These are phyloP conservation scores for Eupithecia centaureata DNA, from an alignment of 2,888 invertebrate genomes.

Conservation along the genomic window DNA sequence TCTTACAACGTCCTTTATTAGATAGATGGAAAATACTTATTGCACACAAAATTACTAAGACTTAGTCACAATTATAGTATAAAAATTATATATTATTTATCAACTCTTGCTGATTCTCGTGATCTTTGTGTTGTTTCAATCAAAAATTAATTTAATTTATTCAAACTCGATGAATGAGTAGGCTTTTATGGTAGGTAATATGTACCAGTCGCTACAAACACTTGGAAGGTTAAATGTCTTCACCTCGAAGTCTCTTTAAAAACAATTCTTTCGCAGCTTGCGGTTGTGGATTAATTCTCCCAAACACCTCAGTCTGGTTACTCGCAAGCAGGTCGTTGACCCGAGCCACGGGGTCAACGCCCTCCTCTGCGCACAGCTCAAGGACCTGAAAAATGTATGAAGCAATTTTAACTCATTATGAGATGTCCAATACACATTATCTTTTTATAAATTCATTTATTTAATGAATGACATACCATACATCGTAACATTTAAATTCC, in stretches of 20 bases:
- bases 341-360: constrained; percentile 3
- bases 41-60: no score
- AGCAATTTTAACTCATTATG: background rate
- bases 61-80: no score
- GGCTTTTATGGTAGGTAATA: no score
- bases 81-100: no score
- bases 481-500: constrained; percentile 69
- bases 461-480: constrained; percentile 67
- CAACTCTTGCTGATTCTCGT: no score
- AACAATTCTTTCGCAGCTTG: background rate
- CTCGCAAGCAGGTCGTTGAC: background rate
- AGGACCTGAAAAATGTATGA: background rate
- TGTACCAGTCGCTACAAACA: no score
- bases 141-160: no score
- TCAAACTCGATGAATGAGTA: no score
- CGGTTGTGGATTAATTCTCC: background rate
- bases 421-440: no score
- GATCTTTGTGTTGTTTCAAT: no score
- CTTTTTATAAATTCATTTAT: constrained; percentile 67
- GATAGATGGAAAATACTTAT: no score
- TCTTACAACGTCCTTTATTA: no score
- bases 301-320: background rate
- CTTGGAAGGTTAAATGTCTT: background rate
- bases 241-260: background rate
- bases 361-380: background rate